Percentiles rank a stretch among this genome's conserved stretches.
Conservation (phyloP, 2,888 invertebrate species). For the Hyposoter didymator region DNA sequence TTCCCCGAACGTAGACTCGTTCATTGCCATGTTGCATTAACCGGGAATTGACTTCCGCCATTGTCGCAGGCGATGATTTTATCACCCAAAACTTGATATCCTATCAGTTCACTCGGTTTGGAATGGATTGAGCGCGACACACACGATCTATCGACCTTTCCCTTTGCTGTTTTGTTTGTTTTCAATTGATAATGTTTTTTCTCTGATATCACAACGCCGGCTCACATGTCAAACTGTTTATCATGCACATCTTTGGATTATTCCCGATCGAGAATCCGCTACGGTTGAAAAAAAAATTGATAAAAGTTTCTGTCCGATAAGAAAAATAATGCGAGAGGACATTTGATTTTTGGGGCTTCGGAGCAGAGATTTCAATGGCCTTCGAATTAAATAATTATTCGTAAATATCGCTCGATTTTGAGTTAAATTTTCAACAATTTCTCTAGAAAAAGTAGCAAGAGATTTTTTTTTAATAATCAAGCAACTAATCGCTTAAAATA, state of each 20-base stretch:
- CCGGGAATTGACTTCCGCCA: constrained; percentile 25
- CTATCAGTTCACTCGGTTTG: neutral
- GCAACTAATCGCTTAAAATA: neutral
- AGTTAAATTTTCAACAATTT: neutral
- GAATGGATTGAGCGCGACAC: neutral
- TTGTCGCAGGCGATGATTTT: neutral
- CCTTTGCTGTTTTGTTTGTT: neutral
- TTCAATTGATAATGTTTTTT: neutral
- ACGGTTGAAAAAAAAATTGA: neutral
- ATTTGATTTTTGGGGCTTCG: too few relatives aligned
- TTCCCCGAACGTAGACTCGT: constrained; percentile 20
- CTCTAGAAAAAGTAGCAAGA: neutral
- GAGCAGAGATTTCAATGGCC: too few relatives aligned
- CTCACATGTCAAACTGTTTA: neutral
- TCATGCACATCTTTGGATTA: neutral
- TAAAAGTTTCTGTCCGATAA: neutral
- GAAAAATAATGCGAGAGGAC: neutral
- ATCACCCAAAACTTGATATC: neutral
- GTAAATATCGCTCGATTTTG: too few relatives aligned
- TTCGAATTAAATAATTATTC: neutral
- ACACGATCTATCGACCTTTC: neutral
- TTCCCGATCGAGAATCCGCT: neutral
- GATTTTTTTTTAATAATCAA: neutral
- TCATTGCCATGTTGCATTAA: constrained; percentile 30
- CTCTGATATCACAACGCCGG: neutral